These are phyloP conservation scores for Andrena praecox DNA, from an alignment of 2,888 invertebrate genomes.

Conservation along the genomic window DNA sequence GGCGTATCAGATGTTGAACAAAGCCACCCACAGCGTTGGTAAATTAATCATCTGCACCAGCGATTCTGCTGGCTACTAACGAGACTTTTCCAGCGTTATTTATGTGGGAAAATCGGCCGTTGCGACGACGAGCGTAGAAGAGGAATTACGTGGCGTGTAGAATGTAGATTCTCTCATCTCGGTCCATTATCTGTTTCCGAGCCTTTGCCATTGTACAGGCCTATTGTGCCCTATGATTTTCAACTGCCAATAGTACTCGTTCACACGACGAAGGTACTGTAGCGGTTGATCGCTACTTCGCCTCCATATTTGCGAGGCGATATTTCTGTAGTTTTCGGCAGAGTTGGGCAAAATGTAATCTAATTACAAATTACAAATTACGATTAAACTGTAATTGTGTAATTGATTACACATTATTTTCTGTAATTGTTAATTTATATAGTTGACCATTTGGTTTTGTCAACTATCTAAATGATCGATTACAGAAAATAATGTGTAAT, in stretches of 20 bases:
- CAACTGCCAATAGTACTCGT: conserved; percentile 19
- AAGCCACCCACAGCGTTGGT: neutral
- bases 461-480: too few relatives aligned
- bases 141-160: conserved; percentile 42
- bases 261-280: neutral
- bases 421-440: too few relatives aligned
- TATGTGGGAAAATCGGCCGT: conserved; percentile 26
- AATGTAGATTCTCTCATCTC: neutral
- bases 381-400: too few relatives aligned
- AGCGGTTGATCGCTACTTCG: too few relatives aligned
- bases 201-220: conserved; percentile 3
- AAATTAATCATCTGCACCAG: conserved; percentile 6
- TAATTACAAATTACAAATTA: too few relatives aligned
- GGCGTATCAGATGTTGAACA: neutral
- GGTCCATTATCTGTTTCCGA: conserved; percentile 26
- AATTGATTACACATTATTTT: too few relatives aligned
- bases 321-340: too few relatives aligned
- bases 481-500: too few relatives aligned
- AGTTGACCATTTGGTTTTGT: too few relatives aligned
- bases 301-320: too few relatives aligned
- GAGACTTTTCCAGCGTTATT: conserved; percentile 39
- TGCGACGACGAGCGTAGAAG: neutral
- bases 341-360: too few relatives aligned
- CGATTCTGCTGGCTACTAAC: conserved; percentile 13
- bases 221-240: conserved; percentile 15